Evolutionary conservation across 2,888 invertebrate species (phyloP), one percentile per base, ranked within the genome.

Genomic region (Pyrochroa serraticornis): DNA sequence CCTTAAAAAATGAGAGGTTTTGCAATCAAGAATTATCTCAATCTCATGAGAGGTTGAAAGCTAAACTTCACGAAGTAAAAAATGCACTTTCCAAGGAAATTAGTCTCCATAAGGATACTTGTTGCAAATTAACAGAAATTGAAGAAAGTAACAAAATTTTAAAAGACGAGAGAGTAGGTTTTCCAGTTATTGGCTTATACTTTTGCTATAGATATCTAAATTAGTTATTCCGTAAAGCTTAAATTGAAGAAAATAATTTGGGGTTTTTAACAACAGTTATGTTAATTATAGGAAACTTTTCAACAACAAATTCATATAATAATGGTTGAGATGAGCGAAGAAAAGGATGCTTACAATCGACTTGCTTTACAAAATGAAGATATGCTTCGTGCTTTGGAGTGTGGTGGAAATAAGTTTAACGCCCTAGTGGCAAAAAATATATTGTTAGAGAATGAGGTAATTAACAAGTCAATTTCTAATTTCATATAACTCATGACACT

Each of bases 221-320:
- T n/a, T n/a, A n/a, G n/a, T n/a, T n/a, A n/a, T n/a, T n/a, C n/a
- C 22, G 22, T 22, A 22, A 22, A 22, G 2, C 3, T 22, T 22
- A 22, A 5, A 5, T 3, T 22, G 2, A 22, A 2, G 5, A 3
- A 22, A 22, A 22, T 22, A 22, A 22, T 22, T 22, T 22, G 22
- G 3, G 2, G 22, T 5, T 2, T 22, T n/a, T n/a, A n/a, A n/a
- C 22, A 22, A 3, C 2, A 22, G 22, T 3, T 22, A 2, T 22
- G 22, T 39, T 9, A 39, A 39, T 51, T 48, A 47, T 46, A 64
- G 64, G 55, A 42, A 38, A 58, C 64, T 36, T 42, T 63, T n/a
- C 59, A 64, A 38, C 50, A 62, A 30, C 62, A 66, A 58, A 48
- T 64, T 3, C 60, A 64, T 10, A 39, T 60, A 14, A 14, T 66